A percentile compares a stretch with the other conserved stretches of the same genome.
Conservation (phyloP, 2,113 vertebrate genomes). For the Aphelocoma coerulescens region DNA sequence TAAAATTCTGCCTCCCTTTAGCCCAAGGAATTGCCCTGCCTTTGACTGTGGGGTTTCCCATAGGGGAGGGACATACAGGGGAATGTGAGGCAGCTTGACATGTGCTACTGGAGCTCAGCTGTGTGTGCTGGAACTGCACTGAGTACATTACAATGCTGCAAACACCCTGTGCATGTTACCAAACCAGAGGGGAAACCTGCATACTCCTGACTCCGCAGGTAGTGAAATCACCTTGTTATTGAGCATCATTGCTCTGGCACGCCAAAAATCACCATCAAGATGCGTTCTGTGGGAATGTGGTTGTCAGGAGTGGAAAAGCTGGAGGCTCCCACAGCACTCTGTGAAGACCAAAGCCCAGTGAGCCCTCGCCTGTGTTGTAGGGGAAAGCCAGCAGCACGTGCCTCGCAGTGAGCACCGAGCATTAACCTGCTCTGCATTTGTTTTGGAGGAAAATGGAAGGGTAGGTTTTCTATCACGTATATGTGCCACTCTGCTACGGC, state of each 20-base stretch:
- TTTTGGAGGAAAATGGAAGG: not conserved
- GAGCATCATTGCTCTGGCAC: not conserved
- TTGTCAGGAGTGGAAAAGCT: not conserved
- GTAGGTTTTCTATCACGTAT: slow-evolving; percentile 11
- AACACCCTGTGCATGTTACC: not conserved
- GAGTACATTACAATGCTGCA: accelerated
- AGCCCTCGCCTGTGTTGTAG: not conserved
- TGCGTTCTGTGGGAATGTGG: not conserved
- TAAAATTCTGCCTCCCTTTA: not conserved
- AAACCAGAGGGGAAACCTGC: not conserved
- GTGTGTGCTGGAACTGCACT: not conserved
- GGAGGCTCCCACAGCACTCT: not conserved
- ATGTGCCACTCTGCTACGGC: not conserved
- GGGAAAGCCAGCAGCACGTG: not conserved
- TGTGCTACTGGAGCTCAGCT: not conserved
- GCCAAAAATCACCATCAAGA: not conserved
- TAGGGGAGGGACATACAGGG: accelerated
- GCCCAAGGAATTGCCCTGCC: not conserved
- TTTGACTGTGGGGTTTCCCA: not conserved
- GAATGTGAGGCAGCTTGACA: not conserved
- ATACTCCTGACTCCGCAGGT: not conserved
- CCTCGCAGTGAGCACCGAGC: accelerated
- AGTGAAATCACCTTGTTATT: not conserved
- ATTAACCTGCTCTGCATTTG: not conserved
- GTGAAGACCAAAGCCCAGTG: not conserved